Percentiles rank a stretch among this genome's conserved stretches.
These are phyloP conservation scores for Circaetus gallicus DNA, from an alignment of 2,113 vertebrate species.

Conservation along the genomic window DNA sequence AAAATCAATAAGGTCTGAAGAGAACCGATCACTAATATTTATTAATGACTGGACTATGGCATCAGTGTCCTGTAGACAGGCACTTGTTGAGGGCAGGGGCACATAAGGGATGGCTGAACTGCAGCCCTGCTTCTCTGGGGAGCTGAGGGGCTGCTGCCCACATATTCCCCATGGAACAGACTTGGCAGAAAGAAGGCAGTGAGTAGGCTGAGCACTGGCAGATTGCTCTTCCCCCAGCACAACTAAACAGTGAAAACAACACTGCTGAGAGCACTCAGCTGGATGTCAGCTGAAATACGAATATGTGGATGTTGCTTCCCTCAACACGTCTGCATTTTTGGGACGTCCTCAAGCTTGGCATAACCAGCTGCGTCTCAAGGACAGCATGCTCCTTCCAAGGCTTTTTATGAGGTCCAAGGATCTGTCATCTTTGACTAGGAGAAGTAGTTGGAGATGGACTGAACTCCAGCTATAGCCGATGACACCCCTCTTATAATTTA, in stretches of 20 bases:
- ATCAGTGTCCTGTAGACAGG: background rate
- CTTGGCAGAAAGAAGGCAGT: conserved; percentile 29
- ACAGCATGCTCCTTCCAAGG: background rate
- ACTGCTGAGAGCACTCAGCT: background rate
- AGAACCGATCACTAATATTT: background rate
- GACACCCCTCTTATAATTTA: accelerated
- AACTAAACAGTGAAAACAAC: background rate
- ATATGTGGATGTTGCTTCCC: background rate
- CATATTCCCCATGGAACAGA: background rate
- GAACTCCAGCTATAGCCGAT: background rate
- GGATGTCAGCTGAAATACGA: background rate
- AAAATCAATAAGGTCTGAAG: accelerated
- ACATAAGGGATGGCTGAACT: background rate
- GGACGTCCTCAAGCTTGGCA: background rate
- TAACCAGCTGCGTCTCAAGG: background rate
- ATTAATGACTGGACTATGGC: background rate
- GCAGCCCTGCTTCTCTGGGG: background rate
- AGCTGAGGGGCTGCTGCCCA: conserved; percentile 5
- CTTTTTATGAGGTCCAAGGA: background rate
- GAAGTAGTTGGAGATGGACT: background rate
- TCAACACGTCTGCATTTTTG: background rate
- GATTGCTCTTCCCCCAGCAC: conserved; percentile 26
- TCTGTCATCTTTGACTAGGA: background rate
- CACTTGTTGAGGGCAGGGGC: background rate
- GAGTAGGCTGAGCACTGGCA: conserved; percentile 41